These are phyloP conservation scores for Fundulus diaphanus DNA, from an alignment of 2,797 vertebrate genomes.

Conservation along the genomic window DNA sequence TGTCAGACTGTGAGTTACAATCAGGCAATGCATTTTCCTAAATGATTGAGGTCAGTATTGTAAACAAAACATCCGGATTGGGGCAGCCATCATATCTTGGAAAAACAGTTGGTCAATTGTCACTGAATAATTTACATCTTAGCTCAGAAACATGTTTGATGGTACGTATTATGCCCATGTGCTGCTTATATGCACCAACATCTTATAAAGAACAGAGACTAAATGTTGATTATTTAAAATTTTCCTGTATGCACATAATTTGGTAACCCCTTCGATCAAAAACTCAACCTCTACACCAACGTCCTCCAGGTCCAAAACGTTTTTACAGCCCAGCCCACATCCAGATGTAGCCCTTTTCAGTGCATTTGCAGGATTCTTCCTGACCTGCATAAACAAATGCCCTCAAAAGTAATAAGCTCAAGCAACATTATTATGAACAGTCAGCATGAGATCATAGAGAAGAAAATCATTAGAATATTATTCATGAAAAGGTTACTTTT, in stretches of 20 bases:
- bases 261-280: background rate
- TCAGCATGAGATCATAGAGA: background rate
- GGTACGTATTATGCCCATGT: background rate
- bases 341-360: background rate
- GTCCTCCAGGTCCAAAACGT: background rate
- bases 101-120: background rate
- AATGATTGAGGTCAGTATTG: background rate
- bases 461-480: background rate
- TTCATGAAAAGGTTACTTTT: background rate
- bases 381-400: background rate
- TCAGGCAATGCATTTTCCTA: background rate
- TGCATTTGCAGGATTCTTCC: background rate
- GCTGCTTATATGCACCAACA: background rate
- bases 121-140: background rate
- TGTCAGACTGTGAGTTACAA: background rate
- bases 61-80: no score
- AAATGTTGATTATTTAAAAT: no score
- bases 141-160: background rate
- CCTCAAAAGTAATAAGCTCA: background rate
- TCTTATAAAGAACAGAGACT: background rate
- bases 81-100: no score
- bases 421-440: background rate
- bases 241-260: no score
- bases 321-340: background rate
- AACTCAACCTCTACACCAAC: background rate